Percentiles rank a stretch among this genome's conserved stretches.
phyloP scores from a whole-genome alignment of 2,113 vertebrate species.

The Oxyura jamaicensis region DNA sequence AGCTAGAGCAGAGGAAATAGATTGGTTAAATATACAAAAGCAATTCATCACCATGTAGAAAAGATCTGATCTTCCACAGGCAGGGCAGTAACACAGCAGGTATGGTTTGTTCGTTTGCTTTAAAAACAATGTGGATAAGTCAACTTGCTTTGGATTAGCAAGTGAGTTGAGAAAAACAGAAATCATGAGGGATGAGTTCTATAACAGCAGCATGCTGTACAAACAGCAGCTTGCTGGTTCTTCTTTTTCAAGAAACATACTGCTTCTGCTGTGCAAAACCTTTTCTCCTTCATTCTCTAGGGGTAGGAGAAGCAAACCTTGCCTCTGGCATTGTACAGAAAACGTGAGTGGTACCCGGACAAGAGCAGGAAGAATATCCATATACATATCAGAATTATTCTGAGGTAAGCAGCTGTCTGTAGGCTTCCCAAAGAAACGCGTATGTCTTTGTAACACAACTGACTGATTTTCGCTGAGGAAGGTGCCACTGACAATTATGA shows the following conservation, averaged over 20 bases:
- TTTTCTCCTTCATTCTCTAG: neutral
- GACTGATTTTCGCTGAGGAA: neutral
- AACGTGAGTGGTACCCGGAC: neutral
- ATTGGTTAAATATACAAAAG: neutral
- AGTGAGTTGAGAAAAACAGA: neutral
- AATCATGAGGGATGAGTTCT: neutral
- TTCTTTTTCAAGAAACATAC: too few species aligned
- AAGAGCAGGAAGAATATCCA: neutral
- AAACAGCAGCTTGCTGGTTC: too few species aligned
- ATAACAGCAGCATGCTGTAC: neutral
- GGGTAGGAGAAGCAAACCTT: neutral
- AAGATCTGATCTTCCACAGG: neutral
- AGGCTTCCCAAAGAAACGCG: neutral
- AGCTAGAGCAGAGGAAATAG: neutral
- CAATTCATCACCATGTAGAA: neutral
- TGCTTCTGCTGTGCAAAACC: neutral
- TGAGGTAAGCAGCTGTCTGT: neutral
- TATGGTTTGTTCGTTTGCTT: neutral
- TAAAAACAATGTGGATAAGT: neutral
- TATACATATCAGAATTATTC: neutral
- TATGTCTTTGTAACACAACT: neutral
- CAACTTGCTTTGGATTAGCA: neutral
- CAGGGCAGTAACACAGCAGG: neutral
- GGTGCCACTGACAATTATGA: neutral
- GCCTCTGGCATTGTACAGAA: neutral